Base-by-base conservation (phyloP, 2,113 vertebrate species). In the Reinhardtius hippoglossoides region DNA sequence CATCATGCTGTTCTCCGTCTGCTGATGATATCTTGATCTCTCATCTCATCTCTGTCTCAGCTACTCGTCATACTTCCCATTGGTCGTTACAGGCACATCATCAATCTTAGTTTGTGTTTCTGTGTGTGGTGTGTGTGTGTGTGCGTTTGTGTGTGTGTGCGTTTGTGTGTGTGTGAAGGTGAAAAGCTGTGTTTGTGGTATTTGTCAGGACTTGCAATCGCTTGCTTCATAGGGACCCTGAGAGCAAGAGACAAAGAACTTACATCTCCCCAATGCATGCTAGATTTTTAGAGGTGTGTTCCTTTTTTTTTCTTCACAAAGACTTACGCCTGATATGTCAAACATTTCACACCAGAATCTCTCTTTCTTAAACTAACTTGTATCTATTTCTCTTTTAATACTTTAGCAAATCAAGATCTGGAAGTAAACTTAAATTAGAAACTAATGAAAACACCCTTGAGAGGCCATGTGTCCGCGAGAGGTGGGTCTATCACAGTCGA, bases 11-110 rank as follows among this genome's bases (percentile, higher is more conserved):
- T 74, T 88, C 40, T 76, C 58, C 58, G 37, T 40, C 26, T 4
- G 9, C 40, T 65, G 83, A 90, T 81, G 46, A 79, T 87, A 89
- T 91, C 89, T 76, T 61, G 16, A 85, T 77, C 67, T 86, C 44
- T 57, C 42, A 75, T 91, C 74, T 69, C 54, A 26, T 75, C 58
- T 72, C 56, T 67, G 65, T 77, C 75, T 64, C 61, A 77, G 57
- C 66, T 44, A 59, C 67, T 63, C 4, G 20, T 61, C 76, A 74
- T 65, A 59, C 48, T 71, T 87, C 44, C 65, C 50, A 73, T 50
- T 66, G 0, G 21, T 35, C 56, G 48, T 74, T 46, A 71, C 40
- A 42, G 60, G 0, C 59, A 26, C 7, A 9, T 71, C 42, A 76
- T 85, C 16, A 23, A 68, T 74, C 50, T 63, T 46, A 31, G 31